Evolutionary conservation across 2,797 vertebrate genomes (phyloP).

Genomic region (Erithacus rubecula): DNA sequence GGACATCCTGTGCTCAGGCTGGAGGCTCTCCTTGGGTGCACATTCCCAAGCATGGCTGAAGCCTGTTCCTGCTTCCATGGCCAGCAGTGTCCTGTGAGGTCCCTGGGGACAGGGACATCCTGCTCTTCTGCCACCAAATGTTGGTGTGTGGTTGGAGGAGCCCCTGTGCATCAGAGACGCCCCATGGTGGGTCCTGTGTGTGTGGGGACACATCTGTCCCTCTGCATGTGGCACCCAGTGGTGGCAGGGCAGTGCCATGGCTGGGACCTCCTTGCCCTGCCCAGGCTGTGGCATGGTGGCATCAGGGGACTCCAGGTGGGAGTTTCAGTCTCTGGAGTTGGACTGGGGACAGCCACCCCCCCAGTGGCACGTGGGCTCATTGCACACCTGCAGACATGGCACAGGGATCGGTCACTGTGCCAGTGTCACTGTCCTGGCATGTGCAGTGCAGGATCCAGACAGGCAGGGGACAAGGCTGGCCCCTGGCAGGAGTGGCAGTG

Average conservation of each 20-base stretch:
- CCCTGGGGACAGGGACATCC: neutral
- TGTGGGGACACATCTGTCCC: neutral
- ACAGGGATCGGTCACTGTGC: rapidly evolving
- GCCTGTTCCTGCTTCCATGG: rapidly evolving
- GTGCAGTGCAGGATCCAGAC: rapidly evolving
- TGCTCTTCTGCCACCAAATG: neutral
- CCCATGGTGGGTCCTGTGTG: rapidly evolving
- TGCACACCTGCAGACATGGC: rapidly evolving
- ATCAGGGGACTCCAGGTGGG: neutral
- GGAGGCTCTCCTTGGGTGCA: neutral
- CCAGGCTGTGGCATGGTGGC: rapidly evolving
- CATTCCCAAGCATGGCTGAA: rapidly evolving
- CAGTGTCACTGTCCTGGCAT: rapidly evolving
- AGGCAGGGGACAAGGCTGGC: neutral
- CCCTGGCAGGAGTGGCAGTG: neutral
- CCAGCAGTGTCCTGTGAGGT: neutral
- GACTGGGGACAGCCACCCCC: neutral
- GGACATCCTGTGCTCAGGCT: rapidly evolving
- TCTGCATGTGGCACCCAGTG: rapidly evolving
- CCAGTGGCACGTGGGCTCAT: rapidly evolving
- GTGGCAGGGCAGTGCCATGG: neutral
- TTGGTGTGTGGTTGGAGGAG: rapidly evolving
- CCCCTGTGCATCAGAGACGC: rapidly evolving
- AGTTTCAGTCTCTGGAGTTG: neutral
- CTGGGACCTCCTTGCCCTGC: neutral